Conservation (phyloP, 1,140 invertebrate species). For the Lasioglossum albipes region DNA sequence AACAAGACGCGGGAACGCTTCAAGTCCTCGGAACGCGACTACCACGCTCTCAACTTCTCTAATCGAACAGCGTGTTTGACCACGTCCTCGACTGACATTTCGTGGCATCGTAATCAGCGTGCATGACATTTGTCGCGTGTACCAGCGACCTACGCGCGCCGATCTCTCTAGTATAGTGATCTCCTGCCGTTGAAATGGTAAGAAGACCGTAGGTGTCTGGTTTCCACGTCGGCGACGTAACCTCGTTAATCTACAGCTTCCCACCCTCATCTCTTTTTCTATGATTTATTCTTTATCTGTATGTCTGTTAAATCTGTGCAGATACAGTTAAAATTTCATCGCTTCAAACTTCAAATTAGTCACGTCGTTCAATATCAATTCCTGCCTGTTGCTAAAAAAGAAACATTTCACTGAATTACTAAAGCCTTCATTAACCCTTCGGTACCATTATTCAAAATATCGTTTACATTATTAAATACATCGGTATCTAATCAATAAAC, state of each 20-base stretch:
- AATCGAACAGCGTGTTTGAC: slow-evolving; percentile 21
- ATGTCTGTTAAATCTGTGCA: no score
- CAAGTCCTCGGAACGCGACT: neutral
- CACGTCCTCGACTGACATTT: slow-evolving; percentile 29
- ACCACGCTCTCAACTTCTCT: neutral
- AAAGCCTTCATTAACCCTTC: no score
- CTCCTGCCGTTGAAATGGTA: slow-evolving; percentile 39
- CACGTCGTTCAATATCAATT: no score
- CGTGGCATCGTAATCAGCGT: slow-evolving; percentile 34
- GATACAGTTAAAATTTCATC: no score
- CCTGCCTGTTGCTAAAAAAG: no score
- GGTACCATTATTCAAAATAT: no score
- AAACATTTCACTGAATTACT: no score
- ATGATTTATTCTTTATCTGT: neutral
- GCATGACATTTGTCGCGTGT: slow-evolving; percentile 43
- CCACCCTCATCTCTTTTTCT: neutral
- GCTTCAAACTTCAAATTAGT: no score
- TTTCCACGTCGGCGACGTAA: slow-evolving; percentile 41
- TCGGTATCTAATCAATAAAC: no score
- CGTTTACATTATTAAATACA: no score
- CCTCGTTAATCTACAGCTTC: slow-evolving; percentile 42
- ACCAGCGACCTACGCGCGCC: slow-evolving; percentile 26
- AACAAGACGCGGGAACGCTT: no score
- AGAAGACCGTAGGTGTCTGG: slow-evolving; percentile 52
- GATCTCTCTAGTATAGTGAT: slow-evolving; percentile 20